Base-by-base conservation (phyloP, 2,113 vertebrate genomes). In the Aptenodytes patagonicus region DNA sequence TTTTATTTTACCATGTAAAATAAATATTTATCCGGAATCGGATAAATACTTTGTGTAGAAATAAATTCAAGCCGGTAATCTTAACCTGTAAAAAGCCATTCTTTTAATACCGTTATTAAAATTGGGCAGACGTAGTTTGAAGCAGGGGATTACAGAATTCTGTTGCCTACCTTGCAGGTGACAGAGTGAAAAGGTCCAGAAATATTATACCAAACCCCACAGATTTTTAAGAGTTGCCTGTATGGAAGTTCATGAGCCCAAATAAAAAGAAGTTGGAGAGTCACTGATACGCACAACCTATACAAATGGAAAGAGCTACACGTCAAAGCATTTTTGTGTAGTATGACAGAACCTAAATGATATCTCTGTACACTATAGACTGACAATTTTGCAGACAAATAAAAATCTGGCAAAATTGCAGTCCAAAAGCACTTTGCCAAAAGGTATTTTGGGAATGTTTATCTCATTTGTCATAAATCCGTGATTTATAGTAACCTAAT, bases 381-480 rank as follows among this genome's bases (percentile, higher is more conserved):
- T 84, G 83, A 90, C 76, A 92, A 95, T 96, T 94, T 90, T 75
- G 65, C 76, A 96, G 92, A 93, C 83, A 96, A 96, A 91, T 95
- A 93, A 95, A 95, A 95, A 82, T 95, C 80, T 96, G 90, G 80
- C 86, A 91, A 83, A 96, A 95, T 52, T 89, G 52, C 77, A 79
- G 49, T 93, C 83, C 80, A 83, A 95, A 96, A 87, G 61, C 65
- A 57, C 75, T 96, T 97, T 95, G 86, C 94, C 94, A 97, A 93
- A 93, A 95, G 90, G 52, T 95, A 96, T 97, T 97, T 95, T 83
- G 64, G 83, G 90, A 95, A 79, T 75, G 72, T 93, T 95, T 92
- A 72, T 85, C 69, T 93, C 83, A 81, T 97, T 95, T 93, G 94
- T 95, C 90, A 93, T 92, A 97, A 96, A 97, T 77, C 72, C 0